Evolutionary conservation across 2,888 invertebrate genomes (phyloP).

Genomic region (Piscicola geometra): DNA sequence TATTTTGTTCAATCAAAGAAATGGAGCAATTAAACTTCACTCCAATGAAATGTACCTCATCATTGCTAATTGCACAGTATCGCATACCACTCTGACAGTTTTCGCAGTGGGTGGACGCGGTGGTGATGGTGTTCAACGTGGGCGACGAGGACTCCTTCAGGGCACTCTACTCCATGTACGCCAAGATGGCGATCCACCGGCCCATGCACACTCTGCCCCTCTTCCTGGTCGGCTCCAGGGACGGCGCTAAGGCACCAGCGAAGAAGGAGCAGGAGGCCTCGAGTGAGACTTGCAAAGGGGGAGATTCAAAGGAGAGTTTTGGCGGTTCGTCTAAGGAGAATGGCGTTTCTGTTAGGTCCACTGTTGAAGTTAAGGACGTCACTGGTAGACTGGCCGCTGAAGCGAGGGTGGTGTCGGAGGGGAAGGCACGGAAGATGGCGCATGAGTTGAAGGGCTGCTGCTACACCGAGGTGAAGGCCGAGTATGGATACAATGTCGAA

Average conservation of each 20-base stretch:
- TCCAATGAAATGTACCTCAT: too few relatives aligned
- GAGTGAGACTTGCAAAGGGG: neutral
- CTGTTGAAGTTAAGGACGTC: conserved; percentile 89
- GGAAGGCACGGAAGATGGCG: conserved; percentile 85
- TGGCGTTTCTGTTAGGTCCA: conserved; percentile 53
- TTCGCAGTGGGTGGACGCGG: conserved; percentile 96
- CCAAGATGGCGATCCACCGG: conserved; percentile 86
- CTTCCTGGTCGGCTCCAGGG: conserved; percentile 19
- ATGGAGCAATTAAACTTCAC: too few relatives aligned
- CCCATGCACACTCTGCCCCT: conserved; percentile 73
- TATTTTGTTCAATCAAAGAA: too few relatives aligned
- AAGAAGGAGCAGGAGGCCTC: too few relatives aligned
- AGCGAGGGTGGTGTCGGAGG: conserved; percentile 89
- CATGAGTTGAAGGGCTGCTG: conserved; percentile 87
- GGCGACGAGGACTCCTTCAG: conserved; percentile 95
- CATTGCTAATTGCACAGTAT: too few relatives aligned
- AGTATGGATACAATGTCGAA: conserved; percentile 94
- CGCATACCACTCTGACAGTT: too few relatives aligned
- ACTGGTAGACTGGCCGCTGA: conserved; percentile 95
- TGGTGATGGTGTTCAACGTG: conserved; percentile 94
- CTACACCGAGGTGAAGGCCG: conserved; percentile 96
- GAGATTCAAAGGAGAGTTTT: neutral
- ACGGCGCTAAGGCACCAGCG: too few relatives aligned
- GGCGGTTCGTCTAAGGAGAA: neutral
- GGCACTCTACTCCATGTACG: conserved; percentile 88